Percentiles rank a stretch among this genome's conserved stretches.
phyloP scores from a whole-genome alignment of 2,888 invertebrate genomes.

The Dryobota labecula region DNA sequence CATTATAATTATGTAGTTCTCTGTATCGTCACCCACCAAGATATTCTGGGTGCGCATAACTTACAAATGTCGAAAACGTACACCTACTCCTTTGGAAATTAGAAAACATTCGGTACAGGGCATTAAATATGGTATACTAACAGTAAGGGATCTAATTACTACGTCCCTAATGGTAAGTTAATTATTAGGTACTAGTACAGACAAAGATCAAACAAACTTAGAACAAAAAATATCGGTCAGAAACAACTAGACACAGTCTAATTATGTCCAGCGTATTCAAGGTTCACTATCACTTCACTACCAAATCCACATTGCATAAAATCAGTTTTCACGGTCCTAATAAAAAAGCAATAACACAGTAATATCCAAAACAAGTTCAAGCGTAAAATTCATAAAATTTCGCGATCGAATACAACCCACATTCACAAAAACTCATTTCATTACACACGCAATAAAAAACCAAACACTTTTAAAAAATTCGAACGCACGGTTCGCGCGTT shows the following conservation, averaged over 20 bases:
- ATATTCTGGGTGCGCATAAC: constrained; percentile 1
- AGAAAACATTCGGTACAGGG: not conserved
- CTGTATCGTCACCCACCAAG: not conserved
- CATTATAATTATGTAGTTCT: not conserved
- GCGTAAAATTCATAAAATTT: constrained; percentile 40
- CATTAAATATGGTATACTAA: not conserved
- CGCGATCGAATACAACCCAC: constrained; percentile 34
- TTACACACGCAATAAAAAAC: constrained; percentile 16
- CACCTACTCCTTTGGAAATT: not conserved
- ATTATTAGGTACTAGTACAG: not conserved
- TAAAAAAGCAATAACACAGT: constrained; percentile 13
- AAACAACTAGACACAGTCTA: constrained; percentile 60
- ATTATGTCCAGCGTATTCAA: constrained; percentile 16
- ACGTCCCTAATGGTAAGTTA: not conserved
- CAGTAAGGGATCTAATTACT: not conserved
- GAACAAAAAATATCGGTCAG: constrained; percentile 68
- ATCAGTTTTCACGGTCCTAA: constrained; percentile 26
- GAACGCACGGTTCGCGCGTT: constrained; percentile 75
- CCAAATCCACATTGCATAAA: constrained; percentile 17
- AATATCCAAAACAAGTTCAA: constrained; percentile 28
- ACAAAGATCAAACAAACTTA: constrained; percentile 2
- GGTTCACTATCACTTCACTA: constrained; percentile 41
- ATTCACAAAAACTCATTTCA: constrained; percentile 39
- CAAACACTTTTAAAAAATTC: constrained; percentile 64
- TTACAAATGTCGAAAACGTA: not conserved